Evolutionary conservation across 2,113 vertebrate species (phyloP), one percentile per base, ranked within the genome.

Genomic region (Noctilio leporinus): DNA sequence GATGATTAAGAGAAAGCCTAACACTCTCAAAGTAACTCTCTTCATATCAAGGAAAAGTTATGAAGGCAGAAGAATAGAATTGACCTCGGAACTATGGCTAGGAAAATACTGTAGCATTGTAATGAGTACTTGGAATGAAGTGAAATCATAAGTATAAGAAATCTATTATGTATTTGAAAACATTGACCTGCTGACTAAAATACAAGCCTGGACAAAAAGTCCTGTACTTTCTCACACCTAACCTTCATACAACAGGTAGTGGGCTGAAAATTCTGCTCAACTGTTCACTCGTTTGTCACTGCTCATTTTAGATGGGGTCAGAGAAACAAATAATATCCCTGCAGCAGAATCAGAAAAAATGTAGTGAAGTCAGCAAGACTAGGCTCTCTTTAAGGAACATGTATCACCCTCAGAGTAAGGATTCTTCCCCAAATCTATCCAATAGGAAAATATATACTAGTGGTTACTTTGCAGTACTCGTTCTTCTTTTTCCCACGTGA

Each of bases 31-130:
- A 47, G 65, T 43, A 96, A 91, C 35, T 62, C 57, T 70, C 57
- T 77, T 76, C 81, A 67, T 82, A 75, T 78, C 38, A 87, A 93
- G n/a, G 35, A 89, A 11, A 96, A 96, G 40, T 93, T 33, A 53
- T 33, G 51, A 91, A 94, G 28, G 26, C 19, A 72, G 28, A 70
- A 89, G 81, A 94, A 91, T 64, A 77, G 28, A 86, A 73, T 24
- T 89, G 24, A 91, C 85, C 38, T 55, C 33, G 95, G 33, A 94
- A 91, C 88, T 80, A 69, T 33, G 40, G 51, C 47, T 85, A 53
- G 30, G 33, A 51, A 96, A 73, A 45, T 43, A 67, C 19, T 75
- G 26, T 40, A 35, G 43, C 26, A 15, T 91, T 78, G 6, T 65
- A 65, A 47, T n/a, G 78, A 92, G 55, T 33, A 45, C 7, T 53